Evolutionary conservation across 2,797 vertebrate genomes (phyloP), one percentile per base, ranked within the genome.

Genomic region (Urosaurus nigricauda): DNA sequence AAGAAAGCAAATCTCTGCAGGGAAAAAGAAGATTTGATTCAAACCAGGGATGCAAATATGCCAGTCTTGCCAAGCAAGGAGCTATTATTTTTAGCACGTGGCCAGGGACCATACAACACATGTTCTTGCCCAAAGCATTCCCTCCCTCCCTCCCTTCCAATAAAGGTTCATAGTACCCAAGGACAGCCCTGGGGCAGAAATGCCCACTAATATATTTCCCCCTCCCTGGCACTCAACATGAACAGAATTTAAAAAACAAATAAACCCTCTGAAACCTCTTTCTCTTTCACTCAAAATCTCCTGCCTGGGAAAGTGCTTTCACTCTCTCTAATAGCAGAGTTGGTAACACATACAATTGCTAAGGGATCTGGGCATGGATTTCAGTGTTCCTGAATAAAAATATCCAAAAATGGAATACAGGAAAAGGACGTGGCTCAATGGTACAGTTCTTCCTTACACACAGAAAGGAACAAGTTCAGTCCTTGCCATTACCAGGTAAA

Each of bases 1-100:
- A 32, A 2, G 0, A 0, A 1, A 85, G 84, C 21, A 29, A 89
- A 4, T 17, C 85, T 87, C 43, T 79, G 86, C 88, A 94, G 90
- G 91, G 70, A 56, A n/a, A n/a, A 40, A 86, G 70, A 70, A 7
- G 4, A 70, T 91, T 90, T 89, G 90, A 63, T 51, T 40, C 43
- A 47, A 75, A 86, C n/a, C 68, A 63, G 70, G 40, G 88, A 84
- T 83, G 78, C 71, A 89, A 91, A 29, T 65, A 75, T 89, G 86
- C 13, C 83, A 5, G 13, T 29, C 13, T 84, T 86, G 87, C 73
- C 58, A 1, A 90, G 71, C 58, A 68, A 37, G 71, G 40, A 29
- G 4, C 81, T 9, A 0, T 87, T 70, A 6, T 79, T 90, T 47
- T 90, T 78, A 92, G 86, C 88, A 87, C 51, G 40, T 26, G 13